phyloP scores from a whole-genome alignment of 2,113 vertebrate species.

The Machaerirhynchus nigripectus region DNA sequence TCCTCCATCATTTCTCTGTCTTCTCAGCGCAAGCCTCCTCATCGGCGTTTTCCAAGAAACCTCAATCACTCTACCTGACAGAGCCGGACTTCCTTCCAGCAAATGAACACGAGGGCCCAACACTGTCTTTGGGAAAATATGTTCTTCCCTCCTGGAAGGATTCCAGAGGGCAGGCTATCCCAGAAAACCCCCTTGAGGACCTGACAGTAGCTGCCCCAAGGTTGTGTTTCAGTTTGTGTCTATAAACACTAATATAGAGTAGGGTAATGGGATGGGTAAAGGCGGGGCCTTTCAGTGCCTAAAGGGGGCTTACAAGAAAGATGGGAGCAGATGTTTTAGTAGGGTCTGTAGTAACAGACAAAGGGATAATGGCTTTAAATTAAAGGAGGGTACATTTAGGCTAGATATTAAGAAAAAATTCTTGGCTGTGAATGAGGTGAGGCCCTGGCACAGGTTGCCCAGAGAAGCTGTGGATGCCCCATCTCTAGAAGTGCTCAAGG shows the following conservation, averaged over 20 bases:
- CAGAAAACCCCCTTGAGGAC: background rate
- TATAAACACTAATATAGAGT: background rate
- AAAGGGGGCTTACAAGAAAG: background rate
- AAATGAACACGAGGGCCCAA: background rate
- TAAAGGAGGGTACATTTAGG: background rate
- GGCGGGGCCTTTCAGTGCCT: background rate
- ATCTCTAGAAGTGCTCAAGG: background rate
- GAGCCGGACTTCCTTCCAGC: background rate
- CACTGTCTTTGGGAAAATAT: background rate
- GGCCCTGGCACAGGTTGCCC: background rate
- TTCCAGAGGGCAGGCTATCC: background rate
- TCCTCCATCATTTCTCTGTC: background rate
- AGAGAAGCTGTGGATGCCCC: background rate
- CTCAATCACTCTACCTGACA: constrained; percentile 41
- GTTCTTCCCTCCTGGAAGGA: background rate
- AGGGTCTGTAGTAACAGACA: background rate
- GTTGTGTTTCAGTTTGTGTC: background rate
- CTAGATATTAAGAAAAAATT: background rate
- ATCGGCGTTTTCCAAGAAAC: constrained; percentile 41
- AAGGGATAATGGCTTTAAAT: background rate
- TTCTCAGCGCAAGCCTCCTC: constrained; percentile 9
- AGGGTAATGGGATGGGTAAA: background rate
- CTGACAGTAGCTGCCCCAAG: background rate
- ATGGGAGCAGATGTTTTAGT: background rate
- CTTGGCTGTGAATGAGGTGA: background rate